These are phyloP conservation scores for Zaprionus ghesquierei DNA, from an alignment of 1,140 invertebrate species.

Conservation along the genomic window DNA sequence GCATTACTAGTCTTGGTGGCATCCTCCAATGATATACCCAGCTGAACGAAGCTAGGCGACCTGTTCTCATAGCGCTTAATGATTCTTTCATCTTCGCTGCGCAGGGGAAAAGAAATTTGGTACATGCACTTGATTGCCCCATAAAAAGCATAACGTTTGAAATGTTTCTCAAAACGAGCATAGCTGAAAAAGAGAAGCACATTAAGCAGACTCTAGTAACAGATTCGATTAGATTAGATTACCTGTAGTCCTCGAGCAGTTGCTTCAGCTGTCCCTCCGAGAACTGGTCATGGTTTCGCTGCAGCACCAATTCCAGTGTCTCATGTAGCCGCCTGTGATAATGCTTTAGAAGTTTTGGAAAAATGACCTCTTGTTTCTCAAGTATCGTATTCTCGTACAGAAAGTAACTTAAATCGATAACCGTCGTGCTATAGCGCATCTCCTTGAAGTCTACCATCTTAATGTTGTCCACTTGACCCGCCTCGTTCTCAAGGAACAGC, in stretches of 20 bases:
- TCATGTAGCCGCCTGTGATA: constrained; percentile 56
- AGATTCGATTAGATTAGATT: not conserved
- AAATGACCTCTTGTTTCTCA: constrained; percentile 27
- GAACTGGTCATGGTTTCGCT: constrained; percentile 42
- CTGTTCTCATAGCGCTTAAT: constrained; percentile 69
- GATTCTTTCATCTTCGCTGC: constrained; percentile 55
- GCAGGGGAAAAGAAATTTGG: constrained; percentile 72
- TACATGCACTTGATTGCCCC: constrained; percentile 71
- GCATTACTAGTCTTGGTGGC: constrained; percentile 68
- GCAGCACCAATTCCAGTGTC: constrained; percentile 56
- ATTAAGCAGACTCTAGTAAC: too few species aligned
- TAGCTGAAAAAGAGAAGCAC: constrained; percentile 40
- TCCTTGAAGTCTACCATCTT: constrained; percentile 81
- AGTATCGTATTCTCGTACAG: constrained; percentile 71
- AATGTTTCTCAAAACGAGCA: constrained; percentile 65
- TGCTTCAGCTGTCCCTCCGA: constrained; percentile 43
- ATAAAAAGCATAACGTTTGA: constrained; percentile 72
- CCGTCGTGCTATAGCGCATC: constrained; percentile 65
- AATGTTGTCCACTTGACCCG: constrained; percentile 48
- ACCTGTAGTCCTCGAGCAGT: constrained; percentile 54
- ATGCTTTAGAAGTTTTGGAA: constrained; percentile 21
- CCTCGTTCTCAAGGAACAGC: constrained; percentile 52
- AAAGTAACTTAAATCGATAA: constrained; percentile 73
- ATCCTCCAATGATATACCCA: constrained; percentile 56
- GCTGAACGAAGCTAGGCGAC: constrained; percentile 61